Base-by-base conservation (phyloP, 64 coral and sea anemone species). In the Acropora tenuis region DNA sequence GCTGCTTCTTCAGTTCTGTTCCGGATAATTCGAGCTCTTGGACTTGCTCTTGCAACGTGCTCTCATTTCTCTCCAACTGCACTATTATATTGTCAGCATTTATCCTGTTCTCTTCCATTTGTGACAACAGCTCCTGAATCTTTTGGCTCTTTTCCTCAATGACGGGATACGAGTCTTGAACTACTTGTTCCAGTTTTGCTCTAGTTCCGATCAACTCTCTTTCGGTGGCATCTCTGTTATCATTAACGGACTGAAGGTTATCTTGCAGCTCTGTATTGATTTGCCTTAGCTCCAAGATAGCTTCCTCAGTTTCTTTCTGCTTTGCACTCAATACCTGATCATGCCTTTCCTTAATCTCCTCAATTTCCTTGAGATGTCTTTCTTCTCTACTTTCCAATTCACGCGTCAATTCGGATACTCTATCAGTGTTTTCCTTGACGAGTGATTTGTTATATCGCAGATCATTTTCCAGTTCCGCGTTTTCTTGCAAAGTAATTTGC, bases 1-100 rank as follows among this genome's bases (percentile, higher is more conserved):
- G 63, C 6, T 85, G 61, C 2, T 85, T 57, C 50, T 88, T 78
- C 42, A 77, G 52, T 76, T 88, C 86, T 1, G 8, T 75, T 48
- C 47, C 74, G 2, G 30, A 46, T 47, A 41, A 12, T 18, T 88
- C 58, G 6, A 88, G 71, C 13, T 42, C 55, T 50, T 60, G 86
- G 5, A 90, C 71, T n/a, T 58, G 59, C 19, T 90, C 89, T 67
- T 80, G 89, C 12, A 90, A 67, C 76, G 13, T 78, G 8, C 20
- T 58, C 53, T 76, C 87, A 45, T n/a, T 78, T 48, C 12, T 7
- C 80, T 80, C 63, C 88, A 90, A 65, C 47, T 90, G 58, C 48
- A 17, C 77, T 45, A 80, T 90, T 44, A 6, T 78, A 5, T 80
- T 76, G 30, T 90, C 71, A 2, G 88, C 49, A 57, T 73, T n/a